Base-by-base conservation (phyloP, 2,113 vertebrate genomes). In the Pimephales promelas region DNA sequence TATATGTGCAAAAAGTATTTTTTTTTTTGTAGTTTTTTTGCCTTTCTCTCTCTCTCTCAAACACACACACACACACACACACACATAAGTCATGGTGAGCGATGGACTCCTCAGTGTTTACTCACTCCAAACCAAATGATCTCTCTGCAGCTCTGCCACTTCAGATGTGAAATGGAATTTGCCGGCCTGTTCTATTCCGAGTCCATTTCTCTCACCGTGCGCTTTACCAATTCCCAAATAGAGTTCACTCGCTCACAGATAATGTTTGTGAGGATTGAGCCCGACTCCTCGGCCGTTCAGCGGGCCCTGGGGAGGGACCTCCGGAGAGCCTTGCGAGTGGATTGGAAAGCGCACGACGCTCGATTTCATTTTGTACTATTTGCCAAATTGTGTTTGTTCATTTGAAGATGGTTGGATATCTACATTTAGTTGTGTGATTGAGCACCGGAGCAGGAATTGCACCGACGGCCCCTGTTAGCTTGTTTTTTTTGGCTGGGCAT, bases 121-220 rank as follows among this genome's bases (percentile, higher is more conserved):
- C 96, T 92, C 95, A 96, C 95, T 95, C 95, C 96, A 94, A 97
- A 95, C 96, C 95, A 98, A 98, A 98, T 97, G 97, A 96, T 98
- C 96, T 98, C 95, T 96, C 95, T 94, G 95, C 94, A 95, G 96
- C 94, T 96, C 97, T 86, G 97, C 96, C 96, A 97, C 98, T 97
- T 97, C 97, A 97, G 96, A 97, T 95, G 96, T 94, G 96, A 97
- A 97, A 98, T 97, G 94, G 96, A 96, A 98, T 98, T 98, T 96
- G 94, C 95, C 90, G 89, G 92, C 93, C 94, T 95, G 92, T 94
- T 95, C 95, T 94, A 96, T 96, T 95, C 94, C 88, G 88, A 94
- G 91, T 95, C 95, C 95, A 93, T 97, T 97, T 96, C 92, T 91
- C 91, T 90, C 84, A 64, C 61, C 36, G 83, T 94, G 94, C 95